Base-by-base conservation (phyloP, 2,888 invertebrate genomes). In the Zaprionus lineosus region DNA sequence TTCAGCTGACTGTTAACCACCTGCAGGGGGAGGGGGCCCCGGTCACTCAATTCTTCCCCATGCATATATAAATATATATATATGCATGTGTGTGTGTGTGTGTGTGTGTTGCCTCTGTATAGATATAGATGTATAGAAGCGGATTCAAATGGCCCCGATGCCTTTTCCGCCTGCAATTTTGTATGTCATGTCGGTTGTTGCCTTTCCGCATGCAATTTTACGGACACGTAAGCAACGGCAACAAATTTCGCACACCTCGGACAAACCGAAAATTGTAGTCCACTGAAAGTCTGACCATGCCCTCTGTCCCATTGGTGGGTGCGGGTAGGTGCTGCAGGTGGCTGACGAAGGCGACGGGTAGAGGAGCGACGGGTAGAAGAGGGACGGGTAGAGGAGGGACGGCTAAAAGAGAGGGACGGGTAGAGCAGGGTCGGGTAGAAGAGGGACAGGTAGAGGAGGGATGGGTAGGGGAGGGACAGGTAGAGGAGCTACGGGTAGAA, bases 161-260 rank as follows among this genome's bases (percentile, higher is more conserved):
- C 26, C 12, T 64, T 57, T 70, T 72, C 29, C 62, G 34, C 41
- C 36, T 21, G 36, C 41, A 57, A 57, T 24, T 43, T 43, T 36
- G 37, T 56, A 34, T 43, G 14, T 56, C 29, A 43, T 26, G 15
- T 26, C 15, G 41, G 40, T 39, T 55, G 46, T 26, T 55, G 47
- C 15, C 48, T 56, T 56, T 37, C 50, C 57, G 36, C 51, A 44
- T 46, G 57, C 73, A 76, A 73, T 73, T 73, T 73, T 60, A 55
- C 68, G 64, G 76, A 43, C 63, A 72, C 67, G 68, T 75, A 67
- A 67, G 62, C 68, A 73, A 55, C 53, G 52, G 51, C 62, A 67
- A 76, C 57, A 64, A 65, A 72, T 62, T 75, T 55, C 50, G 39
- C 6, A 24, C 18, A 12, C 24, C 12, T 4, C 46, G 19, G 21